Evolutionary conservation across 2,888 invertebrate genomes (phyloP).

Genomic region (Hirtodrosophila duncani): DNA sequence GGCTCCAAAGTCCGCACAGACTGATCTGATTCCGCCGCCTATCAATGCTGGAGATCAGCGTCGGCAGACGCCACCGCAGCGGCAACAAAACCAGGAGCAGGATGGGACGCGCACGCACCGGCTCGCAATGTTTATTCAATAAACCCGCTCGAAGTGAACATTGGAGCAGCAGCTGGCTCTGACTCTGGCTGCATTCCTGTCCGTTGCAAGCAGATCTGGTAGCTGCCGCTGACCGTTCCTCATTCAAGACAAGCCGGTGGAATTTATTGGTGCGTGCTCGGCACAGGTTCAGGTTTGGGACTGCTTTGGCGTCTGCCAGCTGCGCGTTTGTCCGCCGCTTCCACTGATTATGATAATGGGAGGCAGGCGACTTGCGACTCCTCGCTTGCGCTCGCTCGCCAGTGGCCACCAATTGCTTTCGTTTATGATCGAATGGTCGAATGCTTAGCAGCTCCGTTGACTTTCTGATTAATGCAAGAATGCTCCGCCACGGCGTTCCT

Average conservation of each 20-base stretch:
- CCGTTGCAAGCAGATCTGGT: conserved; percentile 16
- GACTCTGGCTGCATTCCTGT: conserved; percentile 40
- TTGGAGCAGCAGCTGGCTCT: conserved; percentile 50
- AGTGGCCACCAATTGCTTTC: conserved; percentile 60
- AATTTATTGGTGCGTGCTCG: conserved; percentile 77
- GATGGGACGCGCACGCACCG: conserved; percentile 7
- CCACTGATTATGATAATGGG: conserved; percentile 70
- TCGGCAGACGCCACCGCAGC: conserved; percentile 43
- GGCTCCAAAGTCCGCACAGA: conserved; percentile 44
- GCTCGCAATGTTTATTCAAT: conserved; percentile 75
- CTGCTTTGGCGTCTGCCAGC: conserved; percentile 61
- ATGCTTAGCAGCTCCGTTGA: conserved; percentile 68
- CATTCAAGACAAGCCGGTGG: conserved; percentile 73
- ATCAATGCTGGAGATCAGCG: conserved; percentile 53
- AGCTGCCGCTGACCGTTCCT: conserved; percentile 38
- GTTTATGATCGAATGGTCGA: conserved; percentile 59
- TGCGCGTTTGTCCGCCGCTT: conserved; percentile 43
- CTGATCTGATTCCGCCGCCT: conserved; percentile 72
- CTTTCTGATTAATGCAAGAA: conserved; percentile 73
- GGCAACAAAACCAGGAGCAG: conserved; percentile 6
- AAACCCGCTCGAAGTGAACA: conserved; percentile 59
- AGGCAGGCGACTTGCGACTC: conserved; percentile 25
- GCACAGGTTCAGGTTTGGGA: conserved; percentile 64
- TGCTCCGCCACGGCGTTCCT: conserved; percentile 53
- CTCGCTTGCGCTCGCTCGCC: conserved; percentile 6